Evolutionary conservation across 1,140 invertebrate genomes (phyloP).

Genomic region (Papilio dardanus): DNA sequence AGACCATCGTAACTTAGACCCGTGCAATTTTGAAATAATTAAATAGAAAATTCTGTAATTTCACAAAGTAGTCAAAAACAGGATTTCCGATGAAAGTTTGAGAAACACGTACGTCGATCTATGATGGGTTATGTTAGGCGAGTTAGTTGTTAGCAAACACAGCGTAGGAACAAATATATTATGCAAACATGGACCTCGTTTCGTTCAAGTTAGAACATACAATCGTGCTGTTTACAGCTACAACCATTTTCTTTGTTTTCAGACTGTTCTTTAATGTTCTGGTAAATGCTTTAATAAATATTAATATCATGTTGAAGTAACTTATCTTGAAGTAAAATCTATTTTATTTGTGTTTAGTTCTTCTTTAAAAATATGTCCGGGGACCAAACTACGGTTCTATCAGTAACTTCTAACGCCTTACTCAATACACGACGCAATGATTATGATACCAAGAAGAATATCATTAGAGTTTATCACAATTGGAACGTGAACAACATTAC

Average conservation of each 20-base stretch:
- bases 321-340: neutral
- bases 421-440: neutral
- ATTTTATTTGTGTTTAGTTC: neutral
- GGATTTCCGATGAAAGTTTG: conserved; percentile 23
- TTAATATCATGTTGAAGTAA: neutral
- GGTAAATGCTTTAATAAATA: neutral
- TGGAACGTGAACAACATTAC: conserved; percentile 17
- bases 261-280: neutral
- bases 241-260: conserved; percentile 17
- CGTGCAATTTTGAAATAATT: neutral
- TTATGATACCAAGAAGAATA: neutral
- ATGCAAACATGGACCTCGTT: conserved; percentile 57
- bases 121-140: conserved; percentile 56
- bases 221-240: conserved; percentile 5
- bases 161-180: conserved; percentile 52
- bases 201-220: conserved; percentile 5
- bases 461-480: conserved; percentile 1
- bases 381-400: neutral
- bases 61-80: neutral
- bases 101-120: conserved; percentile 36
- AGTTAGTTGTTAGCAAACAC: conserved; percentile 59
- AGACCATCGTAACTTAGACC: neutral
- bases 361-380: neutral
- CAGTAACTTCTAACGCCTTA: neutral
- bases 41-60: too few relatives aligned